Base-by-base conservation (phyloP, 2,113 vertebrate genomes). In the Pelusios castaneus region DNA sequence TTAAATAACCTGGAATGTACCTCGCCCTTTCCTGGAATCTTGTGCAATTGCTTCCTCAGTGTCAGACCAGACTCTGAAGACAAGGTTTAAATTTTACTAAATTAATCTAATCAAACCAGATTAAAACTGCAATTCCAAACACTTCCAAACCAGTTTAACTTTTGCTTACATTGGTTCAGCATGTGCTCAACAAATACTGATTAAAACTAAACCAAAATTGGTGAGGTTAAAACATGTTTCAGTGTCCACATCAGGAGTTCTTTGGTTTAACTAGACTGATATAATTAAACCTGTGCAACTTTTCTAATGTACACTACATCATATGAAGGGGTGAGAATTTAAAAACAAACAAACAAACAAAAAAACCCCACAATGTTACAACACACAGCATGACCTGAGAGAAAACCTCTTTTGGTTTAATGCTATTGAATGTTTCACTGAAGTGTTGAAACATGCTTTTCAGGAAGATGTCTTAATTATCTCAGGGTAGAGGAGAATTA, bases 51-150 rank as follows among this genome's bases (percentile, higher is more conserved):
- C 49, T 16, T 12, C 80, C 9, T 49, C 38, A 81, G 12, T 49
- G 89, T 80, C n/a, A 85, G 43, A 52, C 27, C 31, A 17, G 10
- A 9, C 45, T 85, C 78, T n/a, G 3, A 82, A 87, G 19, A 85
- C 5, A 77, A 45, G 7, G 78, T 54, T 92, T 87, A 70, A 31
- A 70, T 70, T 70, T 70, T 16, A n/a, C 63, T 34, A 27, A 43
- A 75, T 43, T 75, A 84, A 88, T 70, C 94, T 93, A 12, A 43
- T 89, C 84, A 92, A 88, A 75, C 29, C 52, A 80, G 55, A 73
- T 9, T 63, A 91, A 90, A 43, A 78, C 24, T 58, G 16, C 60
- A 4, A 8, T 83, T n/a, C 54, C 14, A 27, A 10, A 8, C 54
- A 41, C 6, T 51, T 14, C 3, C n/a, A 24, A 54, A 22, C 80